These are phyloP conservation scores for Zaprionus inermis DNA, from an alignment of 1,140 invertebrate genomes.

Conservation along the genomic window DNA sequence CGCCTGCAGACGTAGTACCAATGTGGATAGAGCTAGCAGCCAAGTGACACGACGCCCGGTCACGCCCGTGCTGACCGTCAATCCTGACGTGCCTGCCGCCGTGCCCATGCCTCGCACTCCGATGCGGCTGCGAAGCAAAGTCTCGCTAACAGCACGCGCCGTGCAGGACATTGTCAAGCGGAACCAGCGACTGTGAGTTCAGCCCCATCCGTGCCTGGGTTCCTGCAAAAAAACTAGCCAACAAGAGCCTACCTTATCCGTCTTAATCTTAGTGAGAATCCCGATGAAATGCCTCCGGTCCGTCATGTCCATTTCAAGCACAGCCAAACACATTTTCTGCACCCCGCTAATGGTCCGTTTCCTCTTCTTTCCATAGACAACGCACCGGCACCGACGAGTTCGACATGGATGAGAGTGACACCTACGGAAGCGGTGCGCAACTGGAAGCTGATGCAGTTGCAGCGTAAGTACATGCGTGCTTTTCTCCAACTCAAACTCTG, in stretches of 20 bases:
- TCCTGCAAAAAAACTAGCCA: background rate
- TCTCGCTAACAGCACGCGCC: conserved; percentile 75
- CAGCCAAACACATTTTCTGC: no score
- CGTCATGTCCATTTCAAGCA: background rate
- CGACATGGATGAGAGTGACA: conserved; percentile 75
- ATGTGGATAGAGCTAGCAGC: conserved; percentile 70
- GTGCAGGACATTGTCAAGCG: conserved; percentile 75
- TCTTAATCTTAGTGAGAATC: background rate
- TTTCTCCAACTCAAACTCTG: background rate
- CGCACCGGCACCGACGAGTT: conserved; percentile 76
- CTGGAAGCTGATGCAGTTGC: conserved; percentile 65
- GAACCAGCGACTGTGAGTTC: conserved; percentile 70
- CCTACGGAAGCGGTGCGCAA: conserved; percentile 68
- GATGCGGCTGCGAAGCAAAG: conserved; percentile 70
- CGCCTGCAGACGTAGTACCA: conserved; percentile 65
- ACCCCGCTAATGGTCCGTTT: no score
- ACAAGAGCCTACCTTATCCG: background rate
- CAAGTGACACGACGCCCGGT: conserved; percentile 67
- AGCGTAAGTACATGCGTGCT: conserved; percentile 63
- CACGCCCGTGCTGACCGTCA: conserved; percentile 71
- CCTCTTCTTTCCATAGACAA: conserved; percentile 47
- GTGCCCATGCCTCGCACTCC: conserved; percentile 75
- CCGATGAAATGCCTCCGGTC: background rate
- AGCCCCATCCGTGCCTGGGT: conserved; percentile 3
- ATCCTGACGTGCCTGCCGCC: conserved; percentile 71